Evolutionary conservation across 2,888 invertebrate species (phyloP), one percentile per base, ranked within the genome.

Genomic region (Bellardia pandia): DNA sequence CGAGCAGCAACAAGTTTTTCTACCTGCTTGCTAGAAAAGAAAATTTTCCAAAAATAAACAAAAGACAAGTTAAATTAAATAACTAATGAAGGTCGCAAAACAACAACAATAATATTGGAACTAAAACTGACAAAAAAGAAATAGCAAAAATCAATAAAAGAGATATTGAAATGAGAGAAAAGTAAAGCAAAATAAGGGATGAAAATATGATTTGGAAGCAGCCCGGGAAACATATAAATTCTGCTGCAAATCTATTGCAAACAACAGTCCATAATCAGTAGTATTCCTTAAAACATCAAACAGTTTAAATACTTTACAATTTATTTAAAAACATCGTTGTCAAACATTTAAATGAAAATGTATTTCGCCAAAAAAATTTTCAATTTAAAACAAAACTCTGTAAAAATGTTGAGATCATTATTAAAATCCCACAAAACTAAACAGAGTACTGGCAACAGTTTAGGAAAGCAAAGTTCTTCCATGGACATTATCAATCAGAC

Each of bases 21-120:
- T 76, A 66, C 66, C 64, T 76, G 76, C 53, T 53, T 33, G 5
- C 13, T 37, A 45, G 42, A 58, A 60, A 45, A 51, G 16, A n/a
- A 40, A 33, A 37, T 13, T 64, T 60, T 60, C n/a, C 13, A 9
- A 53, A 48, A 13, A 2, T n/a, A 56, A 56, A 23, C 48, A 42
- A 51, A 51, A 16, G 9, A n/a, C 33, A 60, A 75, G 13, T 7
- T n/a, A 51, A 30, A 62, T 30, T 33, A 45, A 62, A 62, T 4
- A 60, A 66, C 8, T 11, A 53, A 14, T 8, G n/a, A 53, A 30
- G 8, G 14, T 42, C 13, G 4, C 14, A 51, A 14, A 8, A 51
- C 33, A 58, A 58, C 58, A 58, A 53, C 13, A 56, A n/a, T 37
- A 37, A 37, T 5, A n/a, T 33, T 14, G 14, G 2, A 37, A 2